Evolutionary conservation across 2,888 invertebrate species (phyloP), one percentile per base, ranked within the genome.

Genomic region (Agonopterix heracliana): DNA sequence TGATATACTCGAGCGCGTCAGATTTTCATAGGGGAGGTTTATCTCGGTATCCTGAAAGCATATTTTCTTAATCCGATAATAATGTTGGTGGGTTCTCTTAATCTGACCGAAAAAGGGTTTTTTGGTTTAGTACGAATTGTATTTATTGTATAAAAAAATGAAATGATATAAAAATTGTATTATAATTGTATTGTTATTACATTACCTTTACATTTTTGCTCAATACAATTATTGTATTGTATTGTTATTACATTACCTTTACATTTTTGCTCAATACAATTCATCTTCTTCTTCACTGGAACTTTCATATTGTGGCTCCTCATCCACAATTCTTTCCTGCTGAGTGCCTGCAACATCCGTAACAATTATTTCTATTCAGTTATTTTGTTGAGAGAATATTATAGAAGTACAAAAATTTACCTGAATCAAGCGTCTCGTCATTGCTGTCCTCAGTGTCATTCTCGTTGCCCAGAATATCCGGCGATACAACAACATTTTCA

Each of bases 401-500:
- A 48, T 44, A 48, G 48, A 44, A 48, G 43, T 48, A 48, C 43
- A 48, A 48, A 48, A 48, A 44, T 40, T 36, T 48, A 48, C 48
- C 48, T 48, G 48, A 55, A 41, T 55, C 56, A 52, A 49, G 48
- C 52, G 49, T 56, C 49, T 56, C 54, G 47, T 47, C 47, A 47
- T 47, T 47, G 47, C 47, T 46, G 46, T 46, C 46, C 46, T 46
- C 46, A 46, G 46, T 46, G 46, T 46, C 46, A 46, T 46, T 46
- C 47, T 47, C 43, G 42, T 42, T 47, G 47, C 40, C 54, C 45
- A 57, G 43, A 56, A 57, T 57, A 44, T 56, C 57, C 36, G 58
- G 58, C 49, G 53, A 49, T 52, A 56, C 49, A 14, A 61, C 48
- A 14, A 61, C 48, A 53, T 61, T 57, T 54, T 59, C 58, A 60